These are phyloP conservation scores for Eutolmus rufibarbis DNA, from an alignment of 2,888 invertebrate genomes.

Conservation along the genomic window DNA sequence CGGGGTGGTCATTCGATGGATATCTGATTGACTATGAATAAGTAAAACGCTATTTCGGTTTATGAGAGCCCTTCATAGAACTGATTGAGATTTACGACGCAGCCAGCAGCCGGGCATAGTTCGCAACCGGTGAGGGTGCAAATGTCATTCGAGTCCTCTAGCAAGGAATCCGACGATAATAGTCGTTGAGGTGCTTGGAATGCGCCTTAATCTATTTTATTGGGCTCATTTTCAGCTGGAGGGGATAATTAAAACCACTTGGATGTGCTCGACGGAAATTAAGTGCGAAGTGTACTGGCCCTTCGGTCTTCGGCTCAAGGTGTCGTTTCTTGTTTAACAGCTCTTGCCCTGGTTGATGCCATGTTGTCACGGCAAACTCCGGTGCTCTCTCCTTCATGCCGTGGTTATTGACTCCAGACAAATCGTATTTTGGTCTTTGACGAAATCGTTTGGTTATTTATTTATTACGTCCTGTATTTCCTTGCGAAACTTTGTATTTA, in stretches of 20 bases:
- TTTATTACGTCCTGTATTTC: background rate
- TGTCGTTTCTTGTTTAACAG: slow-evolving; percentile 15
- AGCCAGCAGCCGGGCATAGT: slow-evolving; percentile 26
- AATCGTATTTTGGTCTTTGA: background rate
- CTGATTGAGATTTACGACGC: slow-evolving; percentile 46
- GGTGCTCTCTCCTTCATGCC: background rate
- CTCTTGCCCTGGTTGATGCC: background rate
- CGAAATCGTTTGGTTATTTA: background rate
- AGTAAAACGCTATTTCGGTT: slow-evolving; percentile 47
- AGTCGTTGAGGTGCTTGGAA: slow-evolving; percentile 37
- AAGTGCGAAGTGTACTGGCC: slow-evolving; percentile 5
- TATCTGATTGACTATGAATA: slow-evolving; percentile 46
- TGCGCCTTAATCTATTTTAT: slow-evolving; percentile 42
- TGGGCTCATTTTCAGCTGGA: slow-evolving; percentile 15
- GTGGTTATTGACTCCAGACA: background rate
- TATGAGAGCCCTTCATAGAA: slow-evolving; percentile 41
- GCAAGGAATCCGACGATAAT: slow-evolving; percentile 27
- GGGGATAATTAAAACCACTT: slow-evolving; percentile 37
- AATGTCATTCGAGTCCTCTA: slow-evolving; percentile 20
- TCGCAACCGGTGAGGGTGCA: slow-evolving; percentile 11
- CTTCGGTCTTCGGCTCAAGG: background rate
- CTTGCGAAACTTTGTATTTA: background rate
- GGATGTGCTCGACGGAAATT: slow-evolving; percentile 17
- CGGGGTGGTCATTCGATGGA: slow-evolving; percentile 44
- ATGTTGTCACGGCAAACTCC: background rate